Base-by-base conservation (phyloP, 2,888 invertebrate genomes). In the Lysandra bellargus region DNA sequence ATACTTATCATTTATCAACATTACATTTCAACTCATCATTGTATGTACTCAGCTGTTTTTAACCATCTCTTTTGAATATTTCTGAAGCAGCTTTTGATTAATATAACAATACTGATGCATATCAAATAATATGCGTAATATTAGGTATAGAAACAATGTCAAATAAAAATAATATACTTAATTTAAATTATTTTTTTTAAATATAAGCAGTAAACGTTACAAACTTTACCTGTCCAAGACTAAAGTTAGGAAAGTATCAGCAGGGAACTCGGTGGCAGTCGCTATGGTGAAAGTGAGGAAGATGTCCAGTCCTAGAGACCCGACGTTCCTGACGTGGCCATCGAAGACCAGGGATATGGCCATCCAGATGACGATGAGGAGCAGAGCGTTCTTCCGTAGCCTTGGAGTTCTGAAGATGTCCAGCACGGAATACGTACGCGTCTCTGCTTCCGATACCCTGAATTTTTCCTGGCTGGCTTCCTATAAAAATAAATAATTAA, bases 291-390 rank as follows among this genome's bases (percentile, higher is more conserved):
- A 98, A 0, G 98, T 98, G 80, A 98, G 87, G 88, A 98, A 98
- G n/a, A 98, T 96, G 85, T 98, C 96, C 83, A 98, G 90, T 0
- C 98, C 98, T 72, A 98, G 91, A 12, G 98, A 97, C 0, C 97
- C 97, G 0, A 98, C 98, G 87, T 98, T 98, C 85, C 98, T 95
- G 23, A 98, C 98, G 87, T 98, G 98, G 0, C 98, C 98, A 86
- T 98, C 98, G 88, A 98, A 98, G 1, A 98, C 97, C 86, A 98
- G 87, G 0, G 98, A 97, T 80, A 98, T 97, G n/a, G 97, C 96
- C 97, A 98, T 97, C 98, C 98, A 98, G 83, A 98, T 97, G 2
- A 98, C 84, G 83, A 97, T 97, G 37, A 98, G 95, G 0, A 98
- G 93, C 77, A 98, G 91, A 0, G 98, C 97, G 81, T 97, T 97